phyloP scores from a whole-genome alignment of 2,888 invertebrate species.

The Pedicia rivosa region DNA sequence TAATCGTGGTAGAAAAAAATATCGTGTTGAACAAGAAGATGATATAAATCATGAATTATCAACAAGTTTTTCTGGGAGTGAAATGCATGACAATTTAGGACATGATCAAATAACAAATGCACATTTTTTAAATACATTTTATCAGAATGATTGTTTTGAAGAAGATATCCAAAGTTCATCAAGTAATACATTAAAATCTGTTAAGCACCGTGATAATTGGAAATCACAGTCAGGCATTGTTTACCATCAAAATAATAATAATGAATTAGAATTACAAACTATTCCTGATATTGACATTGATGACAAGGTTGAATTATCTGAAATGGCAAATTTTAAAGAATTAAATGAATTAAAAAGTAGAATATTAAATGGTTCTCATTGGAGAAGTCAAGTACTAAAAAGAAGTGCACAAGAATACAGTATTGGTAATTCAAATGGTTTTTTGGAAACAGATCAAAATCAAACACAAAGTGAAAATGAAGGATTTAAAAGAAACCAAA shows the following conservation, averaged over 20 bases:
- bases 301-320: constrained; percentile 13
- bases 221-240: neutral
- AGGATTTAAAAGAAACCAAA: constrained; percentile 19
- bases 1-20: neutral
- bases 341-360: constrained; percentile 13
- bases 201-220: too few relatives aligned
- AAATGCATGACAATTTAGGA: neutral
- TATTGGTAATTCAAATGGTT: neutral
- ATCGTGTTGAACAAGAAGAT: neutral
- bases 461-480: constrained; percentile 19
- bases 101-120: neutral
- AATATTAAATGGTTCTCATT: constrained; percentile 13
- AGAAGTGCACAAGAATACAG: constrained; percentile 7
- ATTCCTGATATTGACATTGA: constrained; percentile 8
- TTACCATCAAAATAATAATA: neutral
- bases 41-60: neutral
- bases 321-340: constrained; percentile 14
- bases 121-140: constrained; percentile 12
- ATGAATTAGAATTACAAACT: neutral
- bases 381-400: constrained; percentile 12
- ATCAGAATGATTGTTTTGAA: constrained; percentile 15
- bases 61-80: neutral
- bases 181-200: constrained; percentile 14
- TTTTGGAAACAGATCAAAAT: constrained; percentile 11
- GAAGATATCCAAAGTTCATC: constrained; percentile 14